These are phyloP conservation scores for Battus philenor DNA, from an alignment of 1,140 invertebrate species.

Conservation along the genomic window DNA sequence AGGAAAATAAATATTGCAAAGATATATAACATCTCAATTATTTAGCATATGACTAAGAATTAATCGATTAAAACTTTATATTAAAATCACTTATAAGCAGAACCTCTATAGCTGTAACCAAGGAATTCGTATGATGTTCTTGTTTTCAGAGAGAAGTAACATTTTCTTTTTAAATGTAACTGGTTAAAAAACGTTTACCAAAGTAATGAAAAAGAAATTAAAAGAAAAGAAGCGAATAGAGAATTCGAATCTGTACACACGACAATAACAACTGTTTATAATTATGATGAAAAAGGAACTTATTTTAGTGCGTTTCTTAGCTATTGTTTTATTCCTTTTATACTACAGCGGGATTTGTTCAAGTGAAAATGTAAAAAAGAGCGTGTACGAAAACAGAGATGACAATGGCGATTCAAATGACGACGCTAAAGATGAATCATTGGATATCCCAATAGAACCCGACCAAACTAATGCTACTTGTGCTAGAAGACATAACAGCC, in stretches of 20 bases:
- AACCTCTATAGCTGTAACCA: too few relatives aligned
- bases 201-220: slow-evolving; percentile 10
- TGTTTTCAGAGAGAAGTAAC: too few relatives aligned
- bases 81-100: too few relatives aligned
- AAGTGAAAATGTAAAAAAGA: slow-evolving; percentile 58
- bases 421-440: slow-evolving; percentile 43
- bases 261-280: slow-evolving; percentile 5
- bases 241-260: slow-evolving; percentile 12
- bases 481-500: slow-evolving; percentile 41
- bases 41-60: too few relatives aligned
- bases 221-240: slow-evolving; percentile 14
- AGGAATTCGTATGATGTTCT: too few relatives aligned
- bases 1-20: too few relatives aligned
- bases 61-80: too few relatives aligned
- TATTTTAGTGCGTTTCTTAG: slow-evolving; percentile 27
- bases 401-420: slow-evolving; percentile 42
- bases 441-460: slow-evolving; percentile 42
- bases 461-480: slow-evolving; percentile 42
- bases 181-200: background rate
- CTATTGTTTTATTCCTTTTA: slow-evolving; percentile 31
- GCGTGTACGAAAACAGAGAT: slow-evolving; percentile 46
- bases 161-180: slow-evolving; percentile 7
- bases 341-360: slow-evolving; percentile 17
- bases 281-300: slow-evolving; percentile 30
- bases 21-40: too few relatives aligned